Percentiles rank a stretch among this genome's conserved stretches.
These are phyloP conservation scores for Enteromius thamalakanensis DNA, from an alignment of 2,797 vertebrate species.

Conservation along the genomic window DNA sequence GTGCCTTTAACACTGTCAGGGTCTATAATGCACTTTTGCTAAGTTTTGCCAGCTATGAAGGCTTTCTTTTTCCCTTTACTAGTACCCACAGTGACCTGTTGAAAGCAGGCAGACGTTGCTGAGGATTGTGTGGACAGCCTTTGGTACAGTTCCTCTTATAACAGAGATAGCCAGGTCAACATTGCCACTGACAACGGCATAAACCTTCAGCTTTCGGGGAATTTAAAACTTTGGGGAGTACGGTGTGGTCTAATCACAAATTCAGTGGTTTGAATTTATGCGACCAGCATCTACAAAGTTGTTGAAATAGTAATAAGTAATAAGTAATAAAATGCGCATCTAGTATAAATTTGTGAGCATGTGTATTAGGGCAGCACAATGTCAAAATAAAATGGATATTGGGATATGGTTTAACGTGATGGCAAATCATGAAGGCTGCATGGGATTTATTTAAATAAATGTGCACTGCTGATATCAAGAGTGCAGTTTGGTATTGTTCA, in stretches of 20 bases:
- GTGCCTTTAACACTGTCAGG: slow-evolving; percentile 59
- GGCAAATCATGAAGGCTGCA: not conserved
- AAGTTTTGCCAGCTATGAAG: slow-evolving; percentile 18
- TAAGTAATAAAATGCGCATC: slow-evolving; percentile 2
- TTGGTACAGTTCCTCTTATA: slow-evolving; percentile 31
- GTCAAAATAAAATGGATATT: not conserved
- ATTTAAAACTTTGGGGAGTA: slow-evolving; percentile 12
- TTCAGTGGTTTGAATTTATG: slow-evolving; percentile 35
- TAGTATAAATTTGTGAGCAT: not conserved
- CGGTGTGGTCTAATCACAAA: slow-evolving; percentile 18
- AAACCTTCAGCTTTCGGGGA: slow-evolving; percentile 16
- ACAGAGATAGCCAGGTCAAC: slow-evolving; percentile 22
- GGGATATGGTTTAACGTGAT: not conserved
- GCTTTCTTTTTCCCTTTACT: not conserved
- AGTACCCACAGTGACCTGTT: slow-evolving; percentile 43
- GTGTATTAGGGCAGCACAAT: not conserved
- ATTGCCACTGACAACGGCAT: slow-evolving; percentile 15
- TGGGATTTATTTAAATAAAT: not conserved
- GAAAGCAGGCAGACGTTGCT: slow-evolving; percentile 45
- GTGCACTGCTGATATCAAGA: not conserved
- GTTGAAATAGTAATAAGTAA: too few relatives aligned
- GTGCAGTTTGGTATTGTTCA: not conserved
- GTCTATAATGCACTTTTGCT: slow-evolving; percentile 40
- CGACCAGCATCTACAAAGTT: slow-evolving; percentile 19
- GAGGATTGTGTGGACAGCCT: slow-evolving; percentile 25